These are phyloP conservation scores for Heliconius sara DNA, from an alignment of 2,888 invertebrate genomes.

Conservation along the genomic window DNA sequence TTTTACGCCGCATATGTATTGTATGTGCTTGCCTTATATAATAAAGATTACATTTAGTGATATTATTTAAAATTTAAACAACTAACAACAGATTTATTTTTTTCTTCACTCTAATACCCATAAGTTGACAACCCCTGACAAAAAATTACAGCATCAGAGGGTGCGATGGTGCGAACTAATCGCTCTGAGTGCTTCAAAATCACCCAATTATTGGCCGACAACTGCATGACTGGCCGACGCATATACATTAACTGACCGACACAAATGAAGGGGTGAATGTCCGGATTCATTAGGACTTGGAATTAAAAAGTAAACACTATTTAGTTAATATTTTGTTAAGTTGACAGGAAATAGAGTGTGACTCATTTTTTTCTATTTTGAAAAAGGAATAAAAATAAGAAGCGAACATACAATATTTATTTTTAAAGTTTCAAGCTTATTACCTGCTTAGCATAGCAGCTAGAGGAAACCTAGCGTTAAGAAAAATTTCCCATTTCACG, in stretches of 20 bases:
- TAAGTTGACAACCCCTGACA: constrained; percentile 57
- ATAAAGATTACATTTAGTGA: too few species aligned
- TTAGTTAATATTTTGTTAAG: constrained; percentile 7
- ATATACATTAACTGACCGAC: constrained; percentile 40
- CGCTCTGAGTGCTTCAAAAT: constrained; percentile 72
- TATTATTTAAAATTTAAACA: background rate
- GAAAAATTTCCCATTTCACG: too few species aligned
- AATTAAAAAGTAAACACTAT: constrained; percentile 29
- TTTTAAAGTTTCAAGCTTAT: too few species aligned
- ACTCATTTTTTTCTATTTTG: background rate
- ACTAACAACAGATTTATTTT: background rate
- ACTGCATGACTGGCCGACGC: constrained; percentile 49
- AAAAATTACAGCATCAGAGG: constrained; percentile 41
- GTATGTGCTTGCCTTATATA: too few species aligned
- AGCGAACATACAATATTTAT: too few species aligned
- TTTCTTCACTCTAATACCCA: constrained; percentile 11
- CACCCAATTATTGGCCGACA: constrained; percentile 76
- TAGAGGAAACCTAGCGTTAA: too few species aligned
- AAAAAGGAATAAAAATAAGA: background rate
- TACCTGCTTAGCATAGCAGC: too few species aligned
- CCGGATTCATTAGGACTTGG: constrained; percentile 9
- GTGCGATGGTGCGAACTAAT: constrained; percentile 73
- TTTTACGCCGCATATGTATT: too few species aligned
- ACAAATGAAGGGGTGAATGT: constrained; percentile 31
- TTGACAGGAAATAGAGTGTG: background rate